Base-by-base conservation (phyloP, 2,113 vertebrate species). In the Cottus gobio region DNA sequence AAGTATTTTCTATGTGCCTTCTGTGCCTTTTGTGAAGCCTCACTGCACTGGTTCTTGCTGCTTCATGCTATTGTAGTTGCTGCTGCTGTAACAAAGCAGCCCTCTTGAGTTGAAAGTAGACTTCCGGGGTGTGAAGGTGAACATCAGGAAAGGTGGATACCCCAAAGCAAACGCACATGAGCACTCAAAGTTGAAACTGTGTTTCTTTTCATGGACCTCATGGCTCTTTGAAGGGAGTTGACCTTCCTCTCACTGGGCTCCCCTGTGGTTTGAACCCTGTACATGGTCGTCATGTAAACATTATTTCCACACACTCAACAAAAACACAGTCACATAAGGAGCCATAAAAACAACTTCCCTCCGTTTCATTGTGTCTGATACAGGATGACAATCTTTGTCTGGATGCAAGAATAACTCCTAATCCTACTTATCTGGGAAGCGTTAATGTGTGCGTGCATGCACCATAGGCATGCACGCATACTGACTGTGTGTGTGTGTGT, bases 361-460 rank as follows among this genome's bases (percentile, higher is more conserved):
- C 50, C 22, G 37, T 77, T 50, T 48, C 46, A 44, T 44, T 37
- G 52, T 63, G 5, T 48, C 46, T 70, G 64, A 80, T 74, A 76
- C 80, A 58, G 63, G 22, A 48, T 79, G 69, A 71, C 44, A 79
- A 71, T 79, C 63, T 87, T 76, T 71, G 42, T 65, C 46, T 79
- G 9, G 39, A 48, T 72, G 39, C 52, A 80, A 81, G 77, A 90
- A 86, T 77, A 84, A 63, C 70, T 85, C 31, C 46, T 81, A 70
- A 86, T 87, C 81, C 63, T 62, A 44, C 44, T 83, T 82, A 82
- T 84, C 56, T 66, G 56, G 12, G 42, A 64, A 72, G 73, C 20
- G 2, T 44, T 63, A 12, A 52, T 46, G 58, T 66, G 34, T 68
- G 20, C 57, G 8, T 44, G 1, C 46, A 44, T n/a, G 34, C 50